Evolutionary conservation across 1,140 invertebrate genomes (phyloP).

Genomic region (Drosophila pseudoobscura): DNA sequence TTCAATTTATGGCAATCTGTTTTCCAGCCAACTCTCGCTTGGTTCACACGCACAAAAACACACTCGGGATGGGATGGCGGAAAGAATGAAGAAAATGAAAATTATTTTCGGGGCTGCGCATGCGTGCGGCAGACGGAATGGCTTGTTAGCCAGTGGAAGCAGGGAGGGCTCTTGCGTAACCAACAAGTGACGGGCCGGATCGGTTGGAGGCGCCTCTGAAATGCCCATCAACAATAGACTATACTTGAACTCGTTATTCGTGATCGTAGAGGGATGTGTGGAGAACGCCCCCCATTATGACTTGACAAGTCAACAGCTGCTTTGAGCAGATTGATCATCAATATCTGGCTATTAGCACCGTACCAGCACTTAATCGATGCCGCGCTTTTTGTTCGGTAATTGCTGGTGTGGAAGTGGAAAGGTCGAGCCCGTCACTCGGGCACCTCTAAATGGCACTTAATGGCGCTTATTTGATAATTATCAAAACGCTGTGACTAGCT

Average conservation of each 20-base stretch:
- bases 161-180: conserved; percentile 50
- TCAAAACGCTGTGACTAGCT: conserved; percentile 32
- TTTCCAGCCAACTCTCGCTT: conserved; percentile 13
- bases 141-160: not conserved
- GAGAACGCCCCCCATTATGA: not conserved
- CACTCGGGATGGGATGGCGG: conserved; percentile 39
- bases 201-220: not conserved
- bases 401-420: conserved; percentile 34
- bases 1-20: conserved; percentile 54
- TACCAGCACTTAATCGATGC: conserved; percentile 44
- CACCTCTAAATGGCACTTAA: conserved; percentile 42
- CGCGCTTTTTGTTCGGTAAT: conserved; percentile 21
- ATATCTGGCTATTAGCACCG: conserved; percentile 48
- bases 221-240: conserved; percentile 7
- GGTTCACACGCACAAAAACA: conserved; percentile 76
- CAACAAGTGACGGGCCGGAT: not conserved
- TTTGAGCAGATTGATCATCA: conserved; percentile 28
- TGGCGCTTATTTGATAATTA: conserved; percentile 75
- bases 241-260: not conserved
- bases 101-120: conserved; percentile 18
- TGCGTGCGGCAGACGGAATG: conserved; percentile 51
- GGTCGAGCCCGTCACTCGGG: conserved; percentile 29
- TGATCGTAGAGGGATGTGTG: not conserved
- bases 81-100: conserved; percentile 48
- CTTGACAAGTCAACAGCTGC: conserved; percentile 18